Percentiles rank a stretch among this genome's conserved stretches.
These are phyloP conservation scores for Nannospalax galili DNA, from an alignment of 2,113 vertebrate genomes.

Conservation along the genomic window DNA sequence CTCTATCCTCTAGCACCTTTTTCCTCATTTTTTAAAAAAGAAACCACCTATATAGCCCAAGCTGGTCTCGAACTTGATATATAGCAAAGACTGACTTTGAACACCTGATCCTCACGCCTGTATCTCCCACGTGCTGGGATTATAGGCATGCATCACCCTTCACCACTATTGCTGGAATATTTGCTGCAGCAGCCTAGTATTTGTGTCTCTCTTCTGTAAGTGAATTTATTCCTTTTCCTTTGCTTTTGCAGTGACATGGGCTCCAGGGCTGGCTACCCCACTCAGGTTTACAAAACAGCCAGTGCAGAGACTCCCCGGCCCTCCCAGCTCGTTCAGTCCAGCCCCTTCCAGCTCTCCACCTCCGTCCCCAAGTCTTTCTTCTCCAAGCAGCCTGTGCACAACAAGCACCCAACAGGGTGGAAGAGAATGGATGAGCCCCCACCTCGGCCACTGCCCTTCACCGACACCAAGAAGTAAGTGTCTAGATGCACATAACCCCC, in stretches of 20 bases:
- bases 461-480: slow-evolving; percentile 85
- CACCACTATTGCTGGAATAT: not conserved
- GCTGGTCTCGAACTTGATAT: not conserved
- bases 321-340: slow-evolving; percentile 83
- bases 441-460: slow-evolving; percentile 76
- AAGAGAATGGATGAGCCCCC: slow-evolving; percentile 84
- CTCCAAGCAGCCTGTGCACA: slow-evolving; percentile 85
- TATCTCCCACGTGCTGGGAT: not conserved
- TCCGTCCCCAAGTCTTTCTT: slow-evolving; percentile 93
- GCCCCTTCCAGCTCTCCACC: slow-evolving; percentile 89
- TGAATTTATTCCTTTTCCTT: not conserved
- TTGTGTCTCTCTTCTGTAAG: not conserved
- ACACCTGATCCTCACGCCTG: not conserved
- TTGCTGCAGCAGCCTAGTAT: not conserved
- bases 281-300: slow-evolving; percentile 90
- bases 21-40: not conserved
- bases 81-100: not conserved
- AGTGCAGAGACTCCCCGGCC: slow-evolving; percentile 83
- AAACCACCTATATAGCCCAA: not conserved
- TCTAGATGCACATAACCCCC: not conserved
- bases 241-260: slow-evolving; percentile 69
- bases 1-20: not conserved
- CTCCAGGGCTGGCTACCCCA: slow-evolving; percentile 86
- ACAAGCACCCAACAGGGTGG: slow-evolving; percentile 83
- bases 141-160: no score